phyloP scores from a whole-genome alignment of 2,888 invertebrate species.

The Platycnemis pennipes region DNA sequence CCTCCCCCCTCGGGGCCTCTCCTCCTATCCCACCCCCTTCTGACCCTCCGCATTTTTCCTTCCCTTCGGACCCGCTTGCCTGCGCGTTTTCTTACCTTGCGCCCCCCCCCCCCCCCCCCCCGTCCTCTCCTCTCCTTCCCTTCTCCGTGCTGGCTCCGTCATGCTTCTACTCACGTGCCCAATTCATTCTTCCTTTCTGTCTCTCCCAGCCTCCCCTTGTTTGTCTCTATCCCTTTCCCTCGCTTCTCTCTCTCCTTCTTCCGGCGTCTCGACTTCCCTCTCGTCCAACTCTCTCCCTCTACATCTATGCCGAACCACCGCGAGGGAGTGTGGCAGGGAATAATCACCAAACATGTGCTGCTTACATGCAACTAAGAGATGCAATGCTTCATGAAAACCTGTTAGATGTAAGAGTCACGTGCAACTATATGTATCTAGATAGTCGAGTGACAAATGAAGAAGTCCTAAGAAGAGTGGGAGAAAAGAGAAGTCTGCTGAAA shows the following conservation, averaged over 20 bases:
- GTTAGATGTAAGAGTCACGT: too few species aligned
- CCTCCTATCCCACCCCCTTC: neutral
- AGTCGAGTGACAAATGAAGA: too few species aligned
- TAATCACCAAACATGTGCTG: too few species aligned
- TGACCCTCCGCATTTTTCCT: neutral
- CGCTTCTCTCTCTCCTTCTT: neutral
- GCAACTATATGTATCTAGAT: too few species aligned
- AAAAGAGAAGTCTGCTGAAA: too few species aligned
- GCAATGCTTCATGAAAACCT: too few species aligned
- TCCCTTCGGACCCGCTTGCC: neutral
- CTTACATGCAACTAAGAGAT: too few species aligned
- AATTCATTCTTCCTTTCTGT: neutral
- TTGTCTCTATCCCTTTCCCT: neutral
- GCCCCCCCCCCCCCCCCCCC: neutral
- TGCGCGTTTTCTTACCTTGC: conserved; percentile 10
- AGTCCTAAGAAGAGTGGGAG: too few species aligned
- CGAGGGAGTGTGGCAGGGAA: too few species aligned
- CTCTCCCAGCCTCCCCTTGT: neutral
- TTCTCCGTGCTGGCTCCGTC: neutral
- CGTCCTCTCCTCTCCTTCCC: neutral
- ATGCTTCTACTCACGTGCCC: conserved; percentile 43
- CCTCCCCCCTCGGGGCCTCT: neutral
- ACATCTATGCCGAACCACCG: neutral
- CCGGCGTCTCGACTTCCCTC: neutral
- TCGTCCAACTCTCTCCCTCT: neutral